Conservation (phyloP, 1,140 invertebrate species). For the Ceratoteleas bidentatus region DNA sequence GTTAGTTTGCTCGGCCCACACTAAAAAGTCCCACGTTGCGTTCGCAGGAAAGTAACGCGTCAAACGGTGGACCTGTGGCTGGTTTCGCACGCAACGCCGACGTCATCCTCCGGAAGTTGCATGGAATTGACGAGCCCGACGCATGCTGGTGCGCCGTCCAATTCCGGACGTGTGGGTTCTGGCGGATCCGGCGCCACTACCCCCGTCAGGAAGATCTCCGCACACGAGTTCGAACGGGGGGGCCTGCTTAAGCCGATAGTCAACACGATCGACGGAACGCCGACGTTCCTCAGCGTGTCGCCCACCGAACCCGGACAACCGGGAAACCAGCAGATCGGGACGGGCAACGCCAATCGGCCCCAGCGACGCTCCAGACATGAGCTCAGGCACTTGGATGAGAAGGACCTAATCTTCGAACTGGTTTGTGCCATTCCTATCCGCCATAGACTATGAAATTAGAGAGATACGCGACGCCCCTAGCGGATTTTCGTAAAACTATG, state of each 20-base stretch:
- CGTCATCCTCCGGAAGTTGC: slow-evolving; percentile 81
- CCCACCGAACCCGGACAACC: slow-evolving; percentile 74
- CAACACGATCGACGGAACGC: slow-evolving; percentile 93
- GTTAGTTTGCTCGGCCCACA: too few relatives aligned
- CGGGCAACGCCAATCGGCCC: slow-evolving; percentile 82
- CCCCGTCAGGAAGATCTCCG: slow-evolving; percentile 96
- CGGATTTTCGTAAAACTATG: too few relatives aligned
- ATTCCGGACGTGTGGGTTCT: slow-evolving; percentile 80
- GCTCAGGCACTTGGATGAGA: slow-evolving; percentile 93
- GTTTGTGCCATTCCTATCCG: slow-evolving; percentile 82
- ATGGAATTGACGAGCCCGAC: slow-evolving; percentile 84
- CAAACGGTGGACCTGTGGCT: slow-evolving; percentile 96
- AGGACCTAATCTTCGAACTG: slow-evolving; percentile 97
- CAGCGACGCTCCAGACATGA: slow-evolving; percentile 90
- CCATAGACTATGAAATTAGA: background rate
- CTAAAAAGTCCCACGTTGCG: too few relatives aligned
- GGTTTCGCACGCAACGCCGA: slow-evolving; percentile 90
- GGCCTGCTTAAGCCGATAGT: slow-evolving; percentile 95
- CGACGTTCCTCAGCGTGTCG: slow-evolving; percentile 89
- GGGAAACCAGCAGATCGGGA: slow-evolving; percentile 73
- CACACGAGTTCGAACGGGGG: slow-evolving; percentile 96
- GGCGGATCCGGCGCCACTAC: slow-evolving; percentile 91
- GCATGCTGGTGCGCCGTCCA: slow-evolving; percentile 79
- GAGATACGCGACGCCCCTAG: too few relatives aligned
- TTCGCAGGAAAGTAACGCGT: slow-evolving; percentile 91